phyloP scores from a whole-genome alignment of 2,113 vertebrate species.

The Hylia prasina region DNA sequence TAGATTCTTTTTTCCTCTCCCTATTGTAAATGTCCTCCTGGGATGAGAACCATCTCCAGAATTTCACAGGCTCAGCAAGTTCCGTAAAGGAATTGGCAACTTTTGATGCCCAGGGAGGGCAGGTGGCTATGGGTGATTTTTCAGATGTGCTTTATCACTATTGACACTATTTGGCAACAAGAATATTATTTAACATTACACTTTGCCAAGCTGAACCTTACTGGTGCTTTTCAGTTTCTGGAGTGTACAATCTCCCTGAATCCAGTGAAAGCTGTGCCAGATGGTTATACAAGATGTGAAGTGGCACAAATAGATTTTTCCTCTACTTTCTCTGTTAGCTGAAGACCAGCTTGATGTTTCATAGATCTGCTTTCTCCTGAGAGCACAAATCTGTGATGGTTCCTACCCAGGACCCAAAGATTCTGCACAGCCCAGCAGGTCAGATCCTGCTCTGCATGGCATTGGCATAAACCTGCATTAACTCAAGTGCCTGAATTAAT shows the following conservation, averaged over 20 bases:
- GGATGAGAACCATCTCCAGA: neutral
- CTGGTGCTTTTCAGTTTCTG: neutral
- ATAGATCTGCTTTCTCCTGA: neutral
- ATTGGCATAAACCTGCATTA: neutral
- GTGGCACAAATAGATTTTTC: neutral
- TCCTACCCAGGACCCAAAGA: neutral
- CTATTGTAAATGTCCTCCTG: neutral
- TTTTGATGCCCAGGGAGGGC: neutral
- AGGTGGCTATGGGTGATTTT: constrained; percentile 45
- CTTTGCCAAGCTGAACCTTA: neutral
- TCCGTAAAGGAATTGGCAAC: constrained; percentile 14
- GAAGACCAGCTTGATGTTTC: neutral
- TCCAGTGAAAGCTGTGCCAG: neutral
- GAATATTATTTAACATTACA: neutral
- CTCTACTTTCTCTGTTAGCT: neutral
- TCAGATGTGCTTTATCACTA: constrained; percentile 17
- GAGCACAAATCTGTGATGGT: neutral
- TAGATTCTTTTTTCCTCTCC: neutral
- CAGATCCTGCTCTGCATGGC: neutral
- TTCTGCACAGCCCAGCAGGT: neutral
- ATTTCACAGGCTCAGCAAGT: neutral
- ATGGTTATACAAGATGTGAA: neutral
- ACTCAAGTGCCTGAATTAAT: constrained; percentile 29
- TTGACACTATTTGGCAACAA: neutral
- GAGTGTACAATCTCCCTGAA: neutral